These are phyloP conservation scores for Scortum barcoo DNA, from an alignment of 2,113 vertebrate genomes.

Conservation along the genomic window DNA sequence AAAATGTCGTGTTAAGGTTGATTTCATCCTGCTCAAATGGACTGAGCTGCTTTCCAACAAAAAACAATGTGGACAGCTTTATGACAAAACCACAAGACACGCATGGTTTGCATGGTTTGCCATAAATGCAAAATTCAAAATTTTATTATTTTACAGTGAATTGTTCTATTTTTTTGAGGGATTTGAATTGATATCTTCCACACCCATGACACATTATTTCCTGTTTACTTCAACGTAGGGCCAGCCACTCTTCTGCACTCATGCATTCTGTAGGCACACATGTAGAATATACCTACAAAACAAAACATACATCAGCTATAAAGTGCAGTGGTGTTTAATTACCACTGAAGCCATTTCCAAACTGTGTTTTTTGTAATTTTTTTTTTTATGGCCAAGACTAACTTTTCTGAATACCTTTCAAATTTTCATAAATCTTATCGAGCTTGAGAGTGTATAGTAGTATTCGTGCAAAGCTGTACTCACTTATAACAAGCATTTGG, in stretches of 20 bases:
- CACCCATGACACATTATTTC: slow-evolving; percentile 16
- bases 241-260: slow-evolving; percentile 88
- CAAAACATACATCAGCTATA: slow-evolving; percentile 30
- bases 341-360: neutral
- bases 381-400: neutral
- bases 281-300: slow-evolving; percentile 91
- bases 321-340: neutral
- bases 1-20: too few relatives aligned
- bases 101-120: slow-evolving; percentile 20
- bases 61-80: neutral
- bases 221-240: slow-evolving; percentile 80
- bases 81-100: slow-evolving; percentile 31
- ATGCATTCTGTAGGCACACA: slow-evolving; percentile 93
- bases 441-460: neutral
- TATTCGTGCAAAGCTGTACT: slow-evolving; percentile 1
- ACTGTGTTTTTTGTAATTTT: neutral
- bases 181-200: slow-evolving; percentile 15
- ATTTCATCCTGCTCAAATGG: neutral
- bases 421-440: neutral
- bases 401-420: neutral
- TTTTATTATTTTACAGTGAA: slow-evolving; percentile 65
- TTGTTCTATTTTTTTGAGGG: slow-evolving; percentile 5
- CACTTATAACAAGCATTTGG: neutral
- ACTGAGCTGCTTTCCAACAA: neutral
- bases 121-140: slow-evolving; percentile 48